A percentile compares a stretch with the other conserved stretches of the same genome.
Conservation (phyloP, 2,113 vertebrate species). For the Myiozetetes cayanensis region DNA sequence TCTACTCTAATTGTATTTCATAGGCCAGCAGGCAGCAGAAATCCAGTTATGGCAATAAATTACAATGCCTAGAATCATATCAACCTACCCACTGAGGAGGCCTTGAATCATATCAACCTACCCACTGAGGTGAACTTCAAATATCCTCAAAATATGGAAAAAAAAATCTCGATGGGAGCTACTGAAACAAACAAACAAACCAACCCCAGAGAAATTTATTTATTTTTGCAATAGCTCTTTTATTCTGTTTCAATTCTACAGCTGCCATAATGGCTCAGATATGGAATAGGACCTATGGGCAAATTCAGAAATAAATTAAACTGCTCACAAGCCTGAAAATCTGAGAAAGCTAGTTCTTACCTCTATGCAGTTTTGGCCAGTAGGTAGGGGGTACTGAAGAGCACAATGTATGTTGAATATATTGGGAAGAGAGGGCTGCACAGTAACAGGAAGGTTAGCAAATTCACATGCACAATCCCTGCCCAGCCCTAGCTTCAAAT, state of each 20-base stretch:
- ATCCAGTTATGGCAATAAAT: background rate
- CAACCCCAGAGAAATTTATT: background rate
- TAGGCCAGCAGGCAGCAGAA: background rate
- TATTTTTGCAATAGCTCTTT: background rate
- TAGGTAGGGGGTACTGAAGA: background rate
- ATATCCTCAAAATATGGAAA: background rate
- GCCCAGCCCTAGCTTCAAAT: background rate
- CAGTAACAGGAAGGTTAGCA: background rate
- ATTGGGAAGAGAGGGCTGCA: background rate
- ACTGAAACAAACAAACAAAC: background rate
- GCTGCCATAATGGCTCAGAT: background rate
- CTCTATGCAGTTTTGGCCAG: background rate
- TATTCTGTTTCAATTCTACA: background rate
- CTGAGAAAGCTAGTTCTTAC: background rate
- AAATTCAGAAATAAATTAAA: background rate
- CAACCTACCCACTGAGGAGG: background rate
- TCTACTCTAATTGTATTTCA: background rate
- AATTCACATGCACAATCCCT: fast-evolving
- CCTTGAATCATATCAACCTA: background rate
- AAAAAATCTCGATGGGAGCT: background rate
- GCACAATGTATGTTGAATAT: fast-evolving
- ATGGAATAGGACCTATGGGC: background rate
- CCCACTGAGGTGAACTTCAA: background rate
- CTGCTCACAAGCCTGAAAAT: background rate
- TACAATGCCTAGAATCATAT: background rate